These are phyloP conservation scores for Coronaproctus castanopsis DNA, from an alignment of 2,888 invertebrate species.

Conservation along the genomic window DNA sequence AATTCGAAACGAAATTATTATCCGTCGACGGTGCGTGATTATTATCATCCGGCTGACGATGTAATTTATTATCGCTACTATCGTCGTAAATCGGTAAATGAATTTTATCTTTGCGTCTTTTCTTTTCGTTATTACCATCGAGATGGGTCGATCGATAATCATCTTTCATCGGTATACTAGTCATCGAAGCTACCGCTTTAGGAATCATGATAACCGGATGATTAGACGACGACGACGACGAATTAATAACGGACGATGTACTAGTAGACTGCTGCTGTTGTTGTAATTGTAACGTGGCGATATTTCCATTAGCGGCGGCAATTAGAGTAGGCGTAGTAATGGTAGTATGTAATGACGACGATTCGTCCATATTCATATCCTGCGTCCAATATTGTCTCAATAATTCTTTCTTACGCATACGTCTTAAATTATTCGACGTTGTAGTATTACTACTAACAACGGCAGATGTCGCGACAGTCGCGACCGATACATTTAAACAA, in stretches of 20 bases:
- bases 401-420: conserved; percentile 78
- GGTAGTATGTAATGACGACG: conserved; percentile 23
- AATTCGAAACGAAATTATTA: not conserved
- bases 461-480: conserved; percentile 19
- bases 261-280: conserved; percentile 22
- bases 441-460: conserved; percentile 40
- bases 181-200: conserved; percentile 75
- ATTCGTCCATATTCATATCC: conserved; percentile 67
- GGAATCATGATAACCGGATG: conserved; percentile 51
- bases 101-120: conserved; percentile 38
- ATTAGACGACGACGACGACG: not conserved
- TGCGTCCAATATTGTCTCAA: conserved; percentile 66
- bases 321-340: conserved; percentile 16
- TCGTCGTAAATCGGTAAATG: conserved; percentile 20
- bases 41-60: conserved; percentile 19
- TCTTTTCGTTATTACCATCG: conserved; percentile 41
- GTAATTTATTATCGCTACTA: conserved; percentile 24
- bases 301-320: conserved; percentile 22
- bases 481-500: conserved; percentile 1
- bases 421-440: conserved; percentile 54
- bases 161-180: conserved; percentile 63
- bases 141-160: conserved; percentile 52
- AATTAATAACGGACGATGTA: conserved; percentile 30
- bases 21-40: conserved; percentile 23
- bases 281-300: not conserved